Base-by-base conservation (phyloP, 2,888 invertebrate genomes). In the Clostera curtula region DNA sequence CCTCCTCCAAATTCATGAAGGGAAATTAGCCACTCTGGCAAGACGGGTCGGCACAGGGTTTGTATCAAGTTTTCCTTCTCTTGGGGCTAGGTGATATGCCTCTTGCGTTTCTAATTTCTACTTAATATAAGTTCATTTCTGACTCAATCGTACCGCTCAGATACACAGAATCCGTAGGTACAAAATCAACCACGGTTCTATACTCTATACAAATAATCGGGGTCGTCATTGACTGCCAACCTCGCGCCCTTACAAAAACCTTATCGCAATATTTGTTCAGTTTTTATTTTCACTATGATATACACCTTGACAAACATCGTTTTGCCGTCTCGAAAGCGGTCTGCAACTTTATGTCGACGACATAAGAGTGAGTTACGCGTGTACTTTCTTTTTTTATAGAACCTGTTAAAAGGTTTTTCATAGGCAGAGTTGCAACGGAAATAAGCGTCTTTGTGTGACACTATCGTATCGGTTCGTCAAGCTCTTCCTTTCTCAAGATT, bases 381-480 rank as follows among this genome's bases (percentile, higher is more conserved):
- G 25, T 3, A 16, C 40, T 53, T 44, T 36, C 23, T 31, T 42
- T 29, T 24, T 5, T 1, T 27, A 24, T 35, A 47, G 40, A 56
- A 52, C 56, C 52, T 49, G 48, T 57, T 59, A 56, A 57, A 48
- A 62, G 56, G 70, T 55, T 56, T 59, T 66, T 63, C 70, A 57
- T 65, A 59, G 59, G 54, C 53, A 55, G 57, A 64, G 61, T 66
- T 51, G 58, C 69, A 72, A 58, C 77, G 82, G 82, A 83, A 82
- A 82, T 80, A 80, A 79, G 77, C 71, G 72, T 62, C 80, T 80
- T 82, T 83, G 82, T 80, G 66, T 65, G 79, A 75, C 76, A 68
- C 60, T 69, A 67, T 68, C 66, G 63, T 64, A 72, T 76, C 68
- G 73, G 64, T 70, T 77, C 71, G 77, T 71, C 71, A 74, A 71